Evolutionary conservation across 2,113 vertebrate genomes (phyloP).

Genomic region (Gallinago media): DNA sequence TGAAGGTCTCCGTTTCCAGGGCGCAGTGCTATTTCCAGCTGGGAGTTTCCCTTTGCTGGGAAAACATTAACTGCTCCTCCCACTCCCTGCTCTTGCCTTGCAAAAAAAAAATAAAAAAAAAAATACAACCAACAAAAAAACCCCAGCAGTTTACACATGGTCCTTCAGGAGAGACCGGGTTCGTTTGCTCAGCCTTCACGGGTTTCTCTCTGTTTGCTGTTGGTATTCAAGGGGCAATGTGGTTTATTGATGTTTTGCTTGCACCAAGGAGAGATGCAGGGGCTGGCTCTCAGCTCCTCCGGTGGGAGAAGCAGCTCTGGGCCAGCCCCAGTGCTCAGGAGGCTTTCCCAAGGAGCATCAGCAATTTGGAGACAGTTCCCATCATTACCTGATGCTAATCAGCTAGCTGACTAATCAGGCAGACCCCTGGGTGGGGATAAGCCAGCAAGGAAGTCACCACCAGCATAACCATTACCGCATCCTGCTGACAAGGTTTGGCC

Average conservation of each 20-base stretch:
- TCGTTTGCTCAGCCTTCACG: background rate
- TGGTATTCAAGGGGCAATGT: background rate
- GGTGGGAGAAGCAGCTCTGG: background rate
- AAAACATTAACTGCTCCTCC: constrained; percentile 12
- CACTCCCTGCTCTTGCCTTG: background rate
- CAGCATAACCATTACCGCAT: fast-evolving
- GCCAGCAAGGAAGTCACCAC: background rate
- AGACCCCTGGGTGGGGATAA: background rate
- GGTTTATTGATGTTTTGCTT: background rate
- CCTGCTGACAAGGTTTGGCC: background rate
- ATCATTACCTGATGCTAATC: background rate
- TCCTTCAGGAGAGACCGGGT: background rate
- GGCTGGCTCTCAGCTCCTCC: background rate
- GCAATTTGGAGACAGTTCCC: background rate
- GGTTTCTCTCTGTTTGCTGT: background rate
- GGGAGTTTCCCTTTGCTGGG: background rate
- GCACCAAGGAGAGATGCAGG: background rate
- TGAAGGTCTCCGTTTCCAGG: background rate
- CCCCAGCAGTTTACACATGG: background rate
- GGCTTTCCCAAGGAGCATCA: background rate
- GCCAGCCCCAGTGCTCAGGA: fast-evolving
- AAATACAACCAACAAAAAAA: too few species aligned
- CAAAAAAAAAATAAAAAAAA: background rate
- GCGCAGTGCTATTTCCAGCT: background rate
- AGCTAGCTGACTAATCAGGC: background rate